Evolutionary conservation across 2,888 invertebrate species (phyloP), one percentile per base, ranked within the genome.

Genomic region (Leptinotarsa tumamoca): DNA sequence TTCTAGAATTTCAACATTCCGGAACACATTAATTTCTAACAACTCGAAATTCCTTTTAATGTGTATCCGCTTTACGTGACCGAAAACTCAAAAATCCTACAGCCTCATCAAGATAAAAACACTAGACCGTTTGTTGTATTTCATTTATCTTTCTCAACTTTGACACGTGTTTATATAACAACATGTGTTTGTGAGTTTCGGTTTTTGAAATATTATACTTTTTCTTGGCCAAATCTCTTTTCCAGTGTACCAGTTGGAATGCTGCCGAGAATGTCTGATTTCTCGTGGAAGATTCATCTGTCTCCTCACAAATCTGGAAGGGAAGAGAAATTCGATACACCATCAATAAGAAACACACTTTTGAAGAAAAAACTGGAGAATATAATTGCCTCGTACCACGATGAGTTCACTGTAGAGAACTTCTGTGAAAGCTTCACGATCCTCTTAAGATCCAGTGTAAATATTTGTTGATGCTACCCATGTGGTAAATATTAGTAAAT

Each of bases 391-490:
- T 54, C 61, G 21, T 68, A 76, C 74, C 79, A 76, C 27, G 61
- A 72, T 68, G 56, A 77, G 75, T 72, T 79, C 72, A 56, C 79
- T 75, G 76, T 72, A 21, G 63, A 72, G 43, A 73, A 67, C 56
- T 63, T 49, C 61, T 67, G 69, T 52, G 67, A 54, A 73, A 21
- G 72, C 75, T 78, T 78, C 76, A 76, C 49, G 67, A 66, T 67
- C 50, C 68, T 67, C 72, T 67, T 51, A 43, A 72, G 73, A 56
- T 67, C 50, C 70, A 76, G 73, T 79, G 85, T 83, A 86, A 87
- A 85, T 85, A 85, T 84, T 86, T 85, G 82, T 80, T 83, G 86
- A 84, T 84, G 85, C 83, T 82, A 83, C 80, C 82, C 85, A 85
- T 84, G 82, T 85, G 84, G 85, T 84, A 85, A 83, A 84, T 83